phyloP scores from a whole-genome alignment of 2,113 vertebrate genomes.

The Tylochromis polylepis region DNA sequence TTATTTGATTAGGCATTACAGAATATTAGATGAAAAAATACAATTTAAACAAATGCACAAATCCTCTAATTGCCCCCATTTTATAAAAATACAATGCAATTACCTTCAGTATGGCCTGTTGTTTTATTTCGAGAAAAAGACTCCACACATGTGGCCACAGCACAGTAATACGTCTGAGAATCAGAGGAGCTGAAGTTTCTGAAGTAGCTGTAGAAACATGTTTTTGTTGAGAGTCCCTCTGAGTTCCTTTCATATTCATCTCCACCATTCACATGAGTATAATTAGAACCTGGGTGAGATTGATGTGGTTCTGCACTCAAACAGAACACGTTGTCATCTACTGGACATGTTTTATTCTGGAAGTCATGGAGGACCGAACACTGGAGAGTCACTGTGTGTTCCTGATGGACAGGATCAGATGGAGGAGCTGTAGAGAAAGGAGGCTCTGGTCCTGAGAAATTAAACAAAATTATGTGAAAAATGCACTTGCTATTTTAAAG shows the following conservation, averaged over 20 bases:
- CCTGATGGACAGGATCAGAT: not conserved
- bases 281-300: not conserved
- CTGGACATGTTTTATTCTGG: not conserved
- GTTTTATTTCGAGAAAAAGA: not conserved
- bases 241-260: not conserved
- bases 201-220: not conserved
- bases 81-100: not conserved
- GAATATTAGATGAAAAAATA: not conserved
- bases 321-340: slow-evolving; percentile 11
- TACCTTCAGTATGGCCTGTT: not conserved
- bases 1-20: not conserved
- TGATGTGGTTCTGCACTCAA: not conserved
- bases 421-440: not conserved
- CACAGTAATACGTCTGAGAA: not conserved
- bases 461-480: not conserved
- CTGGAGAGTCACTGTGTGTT: not conserved
- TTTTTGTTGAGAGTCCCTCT: not conserved
- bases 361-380: slow-evolving; percentile 1
- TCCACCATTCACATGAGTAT: not conserved
- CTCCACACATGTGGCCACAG: not conserved
- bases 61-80: not conserved
- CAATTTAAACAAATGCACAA: accelerated
- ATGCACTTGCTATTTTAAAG: not conserved
- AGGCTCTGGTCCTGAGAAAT: not conserved
- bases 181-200: not conserved